phyloP scores from a whole-genome alignment of 2,888 invertebrate genomes.

The Aleiodes testaceus region DNA sequence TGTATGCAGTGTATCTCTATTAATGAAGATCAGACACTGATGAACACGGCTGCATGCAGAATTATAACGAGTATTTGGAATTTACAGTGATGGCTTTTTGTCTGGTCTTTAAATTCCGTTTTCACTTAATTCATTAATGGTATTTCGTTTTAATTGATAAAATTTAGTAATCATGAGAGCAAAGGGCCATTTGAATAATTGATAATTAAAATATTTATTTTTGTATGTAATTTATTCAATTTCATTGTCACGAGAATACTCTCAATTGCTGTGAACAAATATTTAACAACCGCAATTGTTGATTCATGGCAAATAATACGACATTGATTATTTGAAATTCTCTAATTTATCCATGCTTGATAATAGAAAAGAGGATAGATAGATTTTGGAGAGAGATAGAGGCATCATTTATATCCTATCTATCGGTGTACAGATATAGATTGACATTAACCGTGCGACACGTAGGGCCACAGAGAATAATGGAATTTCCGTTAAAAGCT shows the following conservation, averaged over 20 bases:
- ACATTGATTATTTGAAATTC: slow-evolving; percentile 19
- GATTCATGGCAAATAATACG: background rate
- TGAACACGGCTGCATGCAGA: slow-evolving; percentile 24
- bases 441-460: slow-evolving; percentile 29
- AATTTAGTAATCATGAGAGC: too few species aligned
- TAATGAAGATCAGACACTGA: slow-evolving; percentile 43
- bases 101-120: too few species aligned
- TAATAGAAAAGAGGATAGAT: slow-evolving; percentile 15
- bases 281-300: slow-evolving; percentile 3
- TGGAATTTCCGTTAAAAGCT: slow-evolving; percentile 45
- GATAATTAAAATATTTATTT: too few species aligned
- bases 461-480: slow-evolving; percentile 35
- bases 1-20: slow-evolving; percentile 15
- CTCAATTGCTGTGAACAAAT: background rate
- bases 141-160: too few species aligned
- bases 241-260: background rate
- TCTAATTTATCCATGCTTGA: slow-evolving; percentile 34
- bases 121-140: too few species aligned
- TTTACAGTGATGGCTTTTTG: background rate
- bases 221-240: background rate
- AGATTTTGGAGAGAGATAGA: slow-evolving; percentile 14
- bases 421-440: background rate
- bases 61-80: slow-evolving; percentile 16
- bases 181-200: too few species aligned
- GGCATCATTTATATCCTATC: slow-evolving; percentile 20